These are phyloP conservation scores for Melanogrammus aeglefinus DNA, from an alignment of 2,797 vertebrate species.

Conservation along the genomic window DNA sequence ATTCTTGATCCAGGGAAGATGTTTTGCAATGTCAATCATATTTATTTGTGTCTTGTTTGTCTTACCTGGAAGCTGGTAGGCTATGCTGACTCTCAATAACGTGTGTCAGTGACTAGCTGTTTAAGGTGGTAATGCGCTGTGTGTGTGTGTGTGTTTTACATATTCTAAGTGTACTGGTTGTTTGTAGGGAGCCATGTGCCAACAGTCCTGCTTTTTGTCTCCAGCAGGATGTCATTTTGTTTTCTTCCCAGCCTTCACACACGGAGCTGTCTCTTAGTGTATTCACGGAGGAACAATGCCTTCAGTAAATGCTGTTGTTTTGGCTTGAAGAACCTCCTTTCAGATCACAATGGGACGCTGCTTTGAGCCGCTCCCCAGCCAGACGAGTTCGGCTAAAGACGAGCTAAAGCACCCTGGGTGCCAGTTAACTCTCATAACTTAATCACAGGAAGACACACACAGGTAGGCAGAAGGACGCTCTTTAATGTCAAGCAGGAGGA, in stretches of 20 bases:
- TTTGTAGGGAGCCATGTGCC: neutral
- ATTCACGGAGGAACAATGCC: neutral
- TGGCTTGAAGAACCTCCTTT: neutral
- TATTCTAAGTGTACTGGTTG: neutral
- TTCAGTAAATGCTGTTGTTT: neutral
- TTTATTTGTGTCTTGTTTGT: slow-evolving; percentile 44
- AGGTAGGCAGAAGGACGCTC: neutral
- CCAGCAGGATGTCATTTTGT: neutral
- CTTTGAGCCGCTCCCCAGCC: neutral
- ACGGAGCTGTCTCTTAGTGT: neutral
- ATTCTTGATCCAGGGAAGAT: slow-evolving; percentile 28
- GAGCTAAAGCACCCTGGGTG: neutral
- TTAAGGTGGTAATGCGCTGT: neutral
- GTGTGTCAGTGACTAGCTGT: slow-evolving; percentile 27
- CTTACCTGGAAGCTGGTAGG: slow-evolving; percentile 6
- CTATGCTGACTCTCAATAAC: neutral
- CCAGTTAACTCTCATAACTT: neutral
- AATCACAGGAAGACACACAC: neutral
- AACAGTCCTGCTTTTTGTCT: neutral
- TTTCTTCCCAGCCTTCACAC: neutral
- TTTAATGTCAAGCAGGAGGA: neutral
- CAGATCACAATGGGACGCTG: neutral
- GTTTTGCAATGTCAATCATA: slow-evolving; percentile 44
- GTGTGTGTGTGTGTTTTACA: neutral
- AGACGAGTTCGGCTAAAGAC: neutral